Evolutionary conservation across 2,797 vertebrate genomes (phyloP).

Genomic region (Nasua narica): DNA sequence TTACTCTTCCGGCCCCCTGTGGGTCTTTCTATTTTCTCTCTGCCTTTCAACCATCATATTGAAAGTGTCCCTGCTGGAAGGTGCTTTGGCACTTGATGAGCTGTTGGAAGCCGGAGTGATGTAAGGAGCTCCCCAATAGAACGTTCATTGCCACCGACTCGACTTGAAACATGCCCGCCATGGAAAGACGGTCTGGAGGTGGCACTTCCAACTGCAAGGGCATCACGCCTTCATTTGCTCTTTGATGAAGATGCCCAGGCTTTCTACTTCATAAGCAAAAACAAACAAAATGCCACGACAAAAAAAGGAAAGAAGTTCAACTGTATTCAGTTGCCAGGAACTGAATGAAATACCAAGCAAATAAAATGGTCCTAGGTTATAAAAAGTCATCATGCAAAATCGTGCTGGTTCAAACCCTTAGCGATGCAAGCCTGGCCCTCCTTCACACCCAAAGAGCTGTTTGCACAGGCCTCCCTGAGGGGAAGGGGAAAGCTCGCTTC

Average conservation of each 20-base stretch:
- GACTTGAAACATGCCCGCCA: fast-evolving
- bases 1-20: not conserved
- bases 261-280: not conserved
- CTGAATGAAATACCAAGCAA: not conserved
- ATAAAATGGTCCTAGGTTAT: fast-evolving
- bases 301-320: not conserved
- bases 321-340: not conserved
- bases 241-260: not conserved
- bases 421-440: fast-evolving
- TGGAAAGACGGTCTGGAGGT: not conserved
- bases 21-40: not conserved
- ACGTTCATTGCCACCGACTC: fast-evolving
- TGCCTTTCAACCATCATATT: not conserved
- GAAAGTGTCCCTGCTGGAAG: not conserved
- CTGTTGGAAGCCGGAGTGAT: not conserved
- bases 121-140: fast-evolving
- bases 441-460: fast-evolving
- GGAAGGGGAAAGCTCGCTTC: too few species aligned
- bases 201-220: not conserved
- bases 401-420: not conserved
- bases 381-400: not conserved
- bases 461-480: not conserved
- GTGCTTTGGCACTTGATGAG: not conserved
- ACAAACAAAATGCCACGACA: not conserved
- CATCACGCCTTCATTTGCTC: not conserved